phyloP scores from a whole-genome alignment of 2,888 invertebrate genomes.

The Anorthoa munda region DNA sequence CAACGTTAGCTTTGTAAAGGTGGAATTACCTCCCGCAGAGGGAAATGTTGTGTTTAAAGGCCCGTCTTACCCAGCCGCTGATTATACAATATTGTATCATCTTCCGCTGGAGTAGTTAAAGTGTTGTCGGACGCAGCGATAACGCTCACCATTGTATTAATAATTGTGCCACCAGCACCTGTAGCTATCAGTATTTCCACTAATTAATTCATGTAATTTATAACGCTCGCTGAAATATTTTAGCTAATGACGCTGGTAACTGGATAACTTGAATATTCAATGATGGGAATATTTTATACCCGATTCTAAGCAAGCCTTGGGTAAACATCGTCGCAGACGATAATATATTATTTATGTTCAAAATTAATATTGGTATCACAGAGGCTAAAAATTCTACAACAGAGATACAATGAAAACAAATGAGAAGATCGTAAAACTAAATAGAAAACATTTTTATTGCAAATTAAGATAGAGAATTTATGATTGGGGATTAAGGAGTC shows the following conservation, averaged over 20 bases:
- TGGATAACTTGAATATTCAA: constrained; percentile 50
- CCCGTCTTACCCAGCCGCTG: constrained; percentile 68
- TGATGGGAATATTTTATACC: constrained; percentile 21
- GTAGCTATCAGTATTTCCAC: constrained; percentile 57
- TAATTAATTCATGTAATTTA: constrained; percentile 65
- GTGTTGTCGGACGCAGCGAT: constrained; percentile 67
- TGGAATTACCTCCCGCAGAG: constrained; percentile 51
- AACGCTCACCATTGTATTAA: constrained; percentile 55
- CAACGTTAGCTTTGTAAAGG: constrained; percentile 75
- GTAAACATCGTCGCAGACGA: constrained; percentile 11
- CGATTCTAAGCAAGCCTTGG: background rate
- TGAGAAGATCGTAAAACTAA: constrained; percentile 40
- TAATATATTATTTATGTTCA: constrained; percentile 12
- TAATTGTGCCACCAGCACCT: constrained; percentile 60
- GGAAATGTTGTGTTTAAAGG: constrained; percentile 73
- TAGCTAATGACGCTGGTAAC: constrained; percentile 59
- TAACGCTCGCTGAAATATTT: constrained; percentile 50
- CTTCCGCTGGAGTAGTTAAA: constrained; percentile 62
- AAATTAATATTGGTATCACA: constrained; percentile 11
- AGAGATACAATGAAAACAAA: constrained; percentile 8
- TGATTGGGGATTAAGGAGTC: constrained; percentile 10
- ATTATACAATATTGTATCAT: constrained; percentile 73
- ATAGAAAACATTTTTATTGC: constrained; percentile 44
- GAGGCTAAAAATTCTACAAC: constrained; percentile 5
- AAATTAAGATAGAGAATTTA: constrained; percentile 10